Evolutionary conservation across 1,140 invertebrate genomes (phyloP), one percentile per base, ranked within the genome.

Genomic region (Eurosta solidaginis): DNA sequence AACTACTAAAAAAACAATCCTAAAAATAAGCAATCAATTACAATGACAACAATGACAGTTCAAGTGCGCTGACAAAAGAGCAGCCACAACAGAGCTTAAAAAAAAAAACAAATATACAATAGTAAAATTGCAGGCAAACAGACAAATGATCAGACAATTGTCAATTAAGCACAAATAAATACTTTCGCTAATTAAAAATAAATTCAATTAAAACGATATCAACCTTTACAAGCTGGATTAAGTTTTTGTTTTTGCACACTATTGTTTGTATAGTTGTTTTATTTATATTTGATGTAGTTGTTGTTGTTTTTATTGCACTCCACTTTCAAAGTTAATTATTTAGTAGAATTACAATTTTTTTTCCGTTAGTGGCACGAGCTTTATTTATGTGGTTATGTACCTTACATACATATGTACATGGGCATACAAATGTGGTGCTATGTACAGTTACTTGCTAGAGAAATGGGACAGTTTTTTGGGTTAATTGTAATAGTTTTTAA

Each of bases 11-110:
- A n/a, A n/a, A 68, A 68, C 59, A 68, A 68, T 68, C 36, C 59
- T 68, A 68, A 68, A 68, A 68, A 68, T 68, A 68, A 68, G 59
- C 59, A 68, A 68, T 68, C 59, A 68, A 68, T 68, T 68, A 68
- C 29, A 40, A 12, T 47, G 14, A 36, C 54, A n/a, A n/a, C n/a
- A 33, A 17, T 33, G 54, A 10, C 54, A 68, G 59, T 68, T 33
- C 36, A 68, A n/a, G n/a, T n/a, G n/a, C n/a, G n/a, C 59, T 40
- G 59, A 6, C 59, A 33, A 17, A 29, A 36, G n/a, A 40, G 12
- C 12, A 22, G 59, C 33, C 33, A 10, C 59, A 33, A 40, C 59
- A 68, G 36, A 68, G 5, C 20, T 20, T n/a, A 10, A 63, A 63
- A 63, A 0, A 22, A n/a, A n/a, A n/a, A n/a, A n/a, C n/a, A n/a